These are phyloP conservation scores for Capricornis sumatraensis DNA, from an alignment of 2,113 vertebrate genomes.

Conservation along the genomic window DNA sequence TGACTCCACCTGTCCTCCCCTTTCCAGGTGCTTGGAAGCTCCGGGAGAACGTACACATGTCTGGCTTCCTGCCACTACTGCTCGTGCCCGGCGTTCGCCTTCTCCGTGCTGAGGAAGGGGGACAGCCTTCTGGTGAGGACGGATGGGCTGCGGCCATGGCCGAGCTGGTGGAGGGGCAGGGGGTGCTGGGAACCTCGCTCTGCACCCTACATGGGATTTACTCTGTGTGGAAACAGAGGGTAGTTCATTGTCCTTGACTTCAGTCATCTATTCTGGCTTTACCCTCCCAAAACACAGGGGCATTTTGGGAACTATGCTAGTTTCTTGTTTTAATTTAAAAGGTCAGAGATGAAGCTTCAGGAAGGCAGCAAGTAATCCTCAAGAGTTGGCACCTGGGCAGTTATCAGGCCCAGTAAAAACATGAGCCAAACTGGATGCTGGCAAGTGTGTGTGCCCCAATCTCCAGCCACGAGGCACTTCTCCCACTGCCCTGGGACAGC, in stretches of 20 bases:
- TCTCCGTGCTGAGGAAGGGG: slow-evolving; percentile 87
- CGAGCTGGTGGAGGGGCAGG: rapidly evolving
- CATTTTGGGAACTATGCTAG: neutral
- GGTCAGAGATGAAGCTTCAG: neutral
- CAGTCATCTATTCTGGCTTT: neutral
- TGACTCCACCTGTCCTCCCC: neutral
- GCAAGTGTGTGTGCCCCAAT: neutral
- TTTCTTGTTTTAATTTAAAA: neutral
- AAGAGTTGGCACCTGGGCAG: neutral
- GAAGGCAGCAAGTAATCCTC: neutral
- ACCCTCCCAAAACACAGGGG: neutral
- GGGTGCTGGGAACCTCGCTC: neutral
- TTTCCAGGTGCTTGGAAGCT: slow-evolving; percentile 89
- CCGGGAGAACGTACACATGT: slow-evolving; percentile 89
- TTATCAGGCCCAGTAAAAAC: neutral
- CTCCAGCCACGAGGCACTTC: neutral
- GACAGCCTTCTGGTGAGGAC: slow-evolving; percentile 88
- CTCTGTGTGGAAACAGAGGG: neutral
- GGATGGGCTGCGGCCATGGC: neutral
- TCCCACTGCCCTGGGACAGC: too few relatives aligned
- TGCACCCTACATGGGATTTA: neutral
- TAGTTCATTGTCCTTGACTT: neutral
- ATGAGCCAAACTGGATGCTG: neutral
- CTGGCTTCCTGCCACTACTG: slow-evolving; percentile 93
- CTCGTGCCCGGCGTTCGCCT: slow-evolving; percentile 90